Percentiles rank a stretch among this genome's conserved stretches.
These are phyloP conservation scores for Apocheima hispidaria DNA, from an alignment of 2,888 invertebrate genomes.

Conservation along the genomic window DNA sequence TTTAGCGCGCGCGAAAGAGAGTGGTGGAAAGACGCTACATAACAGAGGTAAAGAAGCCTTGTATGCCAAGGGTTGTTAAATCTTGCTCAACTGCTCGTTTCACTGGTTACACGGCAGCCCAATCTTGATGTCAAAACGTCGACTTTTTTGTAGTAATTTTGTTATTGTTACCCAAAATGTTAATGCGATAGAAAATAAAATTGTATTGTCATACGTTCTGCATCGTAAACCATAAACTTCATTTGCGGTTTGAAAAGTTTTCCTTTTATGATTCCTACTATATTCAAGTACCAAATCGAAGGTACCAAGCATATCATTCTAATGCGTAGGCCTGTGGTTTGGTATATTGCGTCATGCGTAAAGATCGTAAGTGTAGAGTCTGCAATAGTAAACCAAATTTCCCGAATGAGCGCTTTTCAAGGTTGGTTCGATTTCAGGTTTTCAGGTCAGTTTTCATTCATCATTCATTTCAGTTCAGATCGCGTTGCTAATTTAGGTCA, in stretches of 20 bases:
- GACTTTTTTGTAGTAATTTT: slow-evolving; percentile 9
- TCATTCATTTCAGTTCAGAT: no score
- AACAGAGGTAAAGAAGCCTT: no score
- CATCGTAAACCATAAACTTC: slow-evolving; percentile 17
- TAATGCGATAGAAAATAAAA: slow-evolving; percentile 24
- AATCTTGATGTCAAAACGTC: slow-evolving; percentile 22
- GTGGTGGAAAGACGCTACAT: no score
- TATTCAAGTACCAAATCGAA: neutral
- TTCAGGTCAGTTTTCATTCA: no score
- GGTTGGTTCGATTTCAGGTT: no score
- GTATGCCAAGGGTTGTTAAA: no score
- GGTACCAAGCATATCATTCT: neutral
- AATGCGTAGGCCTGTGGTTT: slow-evolving; percentile 6
- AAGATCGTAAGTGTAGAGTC: neutral
- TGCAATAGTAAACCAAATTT: neutral
- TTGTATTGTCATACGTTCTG: slow-evolving; percentile 24
- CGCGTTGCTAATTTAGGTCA: no score
- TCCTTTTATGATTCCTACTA: neutral
- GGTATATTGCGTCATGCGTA: neutral
- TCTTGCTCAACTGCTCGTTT: slow-evolving; percentile 3
- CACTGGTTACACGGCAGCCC: neutral
- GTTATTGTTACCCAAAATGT: slow-evolving; percentile 16
- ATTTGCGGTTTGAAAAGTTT: slow-evolving; percentile 21
- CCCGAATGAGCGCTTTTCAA: no score
- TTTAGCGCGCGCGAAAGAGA: no score